Evolutionary conservation across 2,797 vertebrate genomes (phyloP).

Genomic region (Australoheros facetus): DNA sequence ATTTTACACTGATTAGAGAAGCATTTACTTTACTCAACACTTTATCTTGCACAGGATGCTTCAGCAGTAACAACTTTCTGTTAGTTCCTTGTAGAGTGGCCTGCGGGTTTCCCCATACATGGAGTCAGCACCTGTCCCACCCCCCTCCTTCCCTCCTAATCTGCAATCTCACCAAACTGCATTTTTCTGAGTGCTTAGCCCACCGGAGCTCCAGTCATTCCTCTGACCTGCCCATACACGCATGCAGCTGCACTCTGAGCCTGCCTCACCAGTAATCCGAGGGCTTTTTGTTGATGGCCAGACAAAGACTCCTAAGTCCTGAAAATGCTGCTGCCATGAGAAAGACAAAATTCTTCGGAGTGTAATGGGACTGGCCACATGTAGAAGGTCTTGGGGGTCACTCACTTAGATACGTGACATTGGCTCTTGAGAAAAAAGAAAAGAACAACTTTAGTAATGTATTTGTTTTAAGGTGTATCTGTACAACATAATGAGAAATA

Average conservation of each 20-base stretch:
- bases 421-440: background rate
- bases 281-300: constrained; percentile 71
- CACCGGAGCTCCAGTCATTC: constrained; percentile 81
- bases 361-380: constrained; percentile 40
- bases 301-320: constrained; percentile 76
- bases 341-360: constrained; percentile 66
- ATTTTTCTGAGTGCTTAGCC: constrained; percentile 80
- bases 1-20: background rate
- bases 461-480: background rate
- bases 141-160: constrained; percentile 57
- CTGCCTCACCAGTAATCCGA: constrained; percentile 72
- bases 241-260: constrained; percentile 69
- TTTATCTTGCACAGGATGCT: background rate
- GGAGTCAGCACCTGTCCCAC: constrained; percentile 63
- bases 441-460: background rate
- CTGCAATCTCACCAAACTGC: constrained; percentile 83
- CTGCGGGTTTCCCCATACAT: constrained; percentile 41
- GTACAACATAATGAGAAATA: background rate
- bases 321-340: constrained; percentile 68
- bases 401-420: background rate
- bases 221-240: constrained; percentile 80
- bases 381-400: background rate
- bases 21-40: background rate
- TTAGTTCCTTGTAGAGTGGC: background rate
- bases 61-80: background rate